A percentile compares a stretch with the other conserved stretches of the same genome.
These are phyloP conservation scores for Chionoecetes opilio DNA, from an alignment of 1,140 invertebrate genomes.

Conservation along the genomic window DNA sequence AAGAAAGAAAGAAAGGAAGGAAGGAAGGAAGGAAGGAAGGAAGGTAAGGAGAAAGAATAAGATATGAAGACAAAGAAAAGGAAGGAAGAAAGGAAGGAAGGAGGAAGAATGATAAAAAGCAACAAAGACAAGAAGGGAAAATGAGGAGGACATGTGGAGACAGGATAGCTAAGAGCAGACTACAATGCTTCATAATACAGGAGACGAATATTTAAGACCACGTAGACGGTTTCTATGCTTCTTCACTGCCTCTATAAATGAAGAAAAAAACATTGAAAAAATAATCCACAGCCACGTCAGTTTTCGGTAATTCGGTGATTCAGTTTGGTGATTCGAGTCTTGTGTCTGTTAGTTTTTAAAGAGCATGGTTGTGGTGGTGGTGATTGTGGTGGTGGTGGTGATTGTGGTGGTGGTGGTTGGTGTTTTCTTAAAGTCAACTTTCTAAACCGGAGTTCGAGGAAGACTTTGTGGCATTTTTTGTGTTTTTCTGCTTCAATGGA, in stretches of 20 bases:
- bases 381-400: conserved; percentile 36
- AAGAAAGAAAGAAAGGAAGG: not conserved
- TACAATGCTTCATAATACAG: too few species aligned
- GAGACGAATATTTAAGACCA: too few species aligned
- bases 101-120: conserved; percentile 6
- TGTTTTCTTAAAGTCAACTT: not conserved
- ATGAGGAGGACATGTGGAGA: not conserved
- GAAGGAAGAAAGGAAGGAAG: not conserved
- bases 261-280: too few species aligned
- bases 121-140: not conserved
- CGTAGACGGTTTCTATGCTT: too few species aligned
- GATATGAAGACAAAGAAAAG: not conserved
- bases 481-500: not conserved
- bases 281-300: too few species aligned
- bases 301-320: not conserved
- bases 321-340: not conserved
- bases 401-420: not conserved
- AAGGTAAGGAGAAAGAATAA: not conserved
- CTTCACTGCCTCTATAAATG: too few species aligned
- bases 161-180: too few species aligned
- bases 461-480: not conserved
- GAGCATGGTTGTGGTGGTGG: not conserved
- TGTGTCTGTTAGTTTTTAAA: not conserved
- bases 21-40: not conserved
- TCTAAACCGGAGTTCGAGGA: not conserved